phyloP scores from a whole-genome alignment of 1,140 invertebrate genomes.

The Coptotermes formosanus region DNA sequence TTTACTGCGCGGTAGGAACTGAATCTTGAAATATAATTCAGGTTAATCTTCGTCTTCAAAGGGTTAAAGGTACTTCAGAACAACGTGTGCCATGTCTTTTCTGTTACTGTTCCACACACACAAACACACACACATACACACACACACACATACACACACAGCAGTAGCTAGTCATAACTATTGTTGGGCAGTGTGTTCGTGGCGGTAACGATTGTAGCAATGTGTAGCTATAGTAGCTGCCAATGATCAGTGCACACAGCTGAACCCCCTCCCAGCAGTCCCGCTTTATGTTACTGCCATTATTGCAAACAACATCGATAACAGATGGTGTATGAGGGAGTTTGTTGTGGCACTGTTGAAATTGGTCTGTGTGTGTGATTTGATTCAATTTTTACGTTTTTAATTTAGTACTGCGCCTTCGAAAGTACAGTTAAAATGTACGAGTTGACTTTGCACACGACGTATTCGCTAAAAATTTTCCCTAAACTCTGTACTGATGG shows the following conservation, averaged over 20 bases:
- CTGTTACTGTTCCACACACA: neutral
- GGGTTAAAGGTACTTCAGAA: no score
- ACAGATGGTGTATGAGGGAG: neutral
- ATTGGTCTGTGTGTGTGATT: neutral
- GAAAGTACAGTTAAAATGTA: neutral
- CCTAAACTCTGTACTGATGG: neutral
- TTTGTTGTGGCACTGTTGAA: no score
- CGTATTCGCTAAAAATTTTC: neutral
- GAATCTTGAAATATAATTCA: no score
- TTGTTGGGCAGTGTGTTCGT: neutral
- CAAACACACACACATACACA: no score
- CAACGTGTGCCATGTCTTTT: neutral
- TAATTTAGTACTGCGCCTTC: neutral
- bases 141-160: no score
- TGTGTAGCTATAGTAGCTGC: no score
- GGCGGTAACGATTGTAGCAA: neutral
- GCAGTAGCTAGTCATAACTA: neutral
- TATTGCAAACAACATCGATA: neutral
- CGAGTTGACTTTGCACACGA: neutral
- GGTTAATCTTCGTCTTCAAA: no score
- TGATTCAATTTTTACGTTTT: neutral
- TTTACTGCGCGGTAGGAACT: no score
- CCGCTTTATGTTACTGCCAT: neutral
- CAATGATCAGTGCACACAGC: neutral
- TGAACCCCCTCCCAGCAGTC: neutral